Conservation (phyloP, 1,140 invertebrate species). For the Papilio polyxenes region DNA sequence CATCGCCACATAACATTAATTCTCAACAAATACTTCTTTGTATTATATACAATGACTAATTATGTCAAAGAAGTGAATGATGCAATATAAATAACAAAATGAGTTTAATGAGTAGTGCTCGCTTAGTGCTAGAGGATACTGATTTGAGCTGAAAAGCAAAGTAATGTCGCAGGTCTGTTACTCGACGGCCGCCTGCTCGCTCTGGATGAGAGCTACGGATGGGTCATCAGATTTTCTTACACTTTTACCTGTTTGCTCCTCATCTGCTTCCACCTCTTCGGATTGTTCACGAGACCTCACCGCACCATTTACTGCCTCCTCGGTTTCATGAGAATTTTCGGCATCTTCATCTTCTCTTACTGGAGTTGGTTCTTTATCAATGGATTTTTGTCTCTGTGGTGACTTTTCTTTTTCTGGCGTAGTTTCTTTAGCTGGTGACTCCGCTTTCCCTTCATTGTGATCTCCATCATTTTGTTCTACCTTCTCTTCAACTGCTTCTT, state of each 20-base stretch:
- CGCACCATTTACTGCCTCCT: slow-evolving; percentile 61
- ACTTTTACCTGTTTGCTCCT: slow-evolving; percentile 43
- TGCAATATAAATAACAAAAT: slow-evolving; percentile 73
- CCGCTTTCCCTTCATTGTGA: slow-evolving; percentile 43
- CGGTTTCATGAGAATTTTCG: slow-evolving; percentile 61
- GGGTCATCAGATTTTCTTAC: slow-evolving; percentile 66
- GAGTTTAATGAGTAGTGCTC: slow-evolving; percentile 69
- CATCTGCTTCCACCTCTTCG: slow-evolving; percentile 60
- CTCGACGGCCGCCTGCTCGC: slow-evolving; percentile 71
- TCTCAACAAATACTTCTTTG: slow-evolving; percentile 68
- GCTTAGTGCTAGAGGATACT: slow-evolving; percentile 73
- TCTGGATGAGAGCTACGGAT: slow-evolving; percentile 73
- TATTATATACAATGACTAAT: slow-evolving; percentile 77
- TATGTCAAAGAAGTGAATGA: slow-evolving; percentile 70
- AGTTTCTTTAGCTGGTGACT: slow-evolving; percentile 50
- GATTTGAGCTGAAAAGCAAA: slow-evolving; percentile 76
- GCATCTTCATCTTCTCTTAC: slow-evolving; percentile 45
- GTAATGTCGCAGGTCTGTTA: slow-evolving; percentile 57
- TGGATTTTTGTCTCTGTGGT: slow-evolving; percentile 51
- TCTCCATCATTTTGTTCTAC: slow-evolving; percentile 22
- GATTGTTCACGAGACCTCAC: slow-evolving; percentile 71
- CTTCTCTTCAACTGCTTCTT: slow-evolving; percentile 28
- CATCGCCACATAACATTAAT: slow-evolving; percentile 61
- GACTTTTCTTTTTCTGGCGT: slow-evolving; percentile 58
- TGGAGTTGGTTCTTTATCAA: slow-evolving; percentile 39